These are phyloP conservation scores for Parasteatoda tepidariorum DNA, from an alignment of 1,140 invertebrate genomes.

Conservation along the genomic window DNA sequence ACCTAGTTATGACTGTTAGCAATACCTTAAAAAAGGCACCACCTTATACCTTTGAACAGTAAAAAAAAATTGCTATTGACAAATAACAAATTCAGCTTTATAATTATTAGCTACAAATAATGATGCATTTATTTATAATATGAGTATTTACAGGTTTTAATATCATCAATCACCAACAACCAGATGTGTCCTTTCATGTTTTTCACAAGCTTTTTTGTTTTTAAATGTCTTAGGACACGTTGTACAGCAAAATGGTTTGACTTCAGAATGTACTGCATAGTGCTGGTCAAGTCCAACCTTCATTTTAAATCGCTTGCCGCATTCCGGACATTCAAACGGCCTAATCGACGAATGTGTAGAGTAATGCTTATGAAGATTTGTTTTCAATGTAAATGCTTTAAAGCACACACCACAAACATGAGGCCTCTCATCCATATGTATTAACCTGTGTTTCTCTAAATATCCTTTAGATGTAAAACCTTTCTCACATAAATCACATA, in stretches of 20 bases:
- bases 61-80: too few species aligned
- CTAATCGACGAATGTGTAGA: constrained; percentile 76
- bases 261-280: constrained; percentile 18
- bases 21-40: too few species aligned
- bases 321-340: constrained; percentile 78
- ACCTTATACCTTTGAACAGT: too few species aligned
- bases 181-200: constrained; percentile 24
- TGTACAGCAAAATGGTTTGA: constrained; percentile 19
- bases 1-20: too few species aligned
- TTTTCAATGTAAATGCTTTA: constrained; percentile 51
- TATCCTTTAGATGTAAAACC: constrained; percentile 76
- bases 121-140: too few species aligned
- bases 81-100: too few species aligned
- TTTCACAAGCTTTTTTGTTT: constrained; percentile 25
- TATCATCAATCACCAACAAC: too few species aligned
- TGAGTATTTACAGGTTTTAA: too few species aligned
- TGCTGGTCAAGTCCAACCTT: constrained; percentile 69
- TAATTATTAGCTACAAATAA: too few species aligned
- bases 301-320: constrained; percentile 80
- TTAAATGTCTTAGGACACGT: constrained; percentile 32
- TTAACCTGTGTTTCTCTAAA: constrained; percentile 61
- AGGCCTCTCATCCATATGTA: constrained; percentile 51
- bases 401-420: constrained; percentile 55
- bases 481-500: constrained; percentile 81
- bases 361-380: constrained; percentile 71